phyloP scores from a whole-genome alignment of 2,113 vertebrate species.

The Cariama cristata region DNA sequence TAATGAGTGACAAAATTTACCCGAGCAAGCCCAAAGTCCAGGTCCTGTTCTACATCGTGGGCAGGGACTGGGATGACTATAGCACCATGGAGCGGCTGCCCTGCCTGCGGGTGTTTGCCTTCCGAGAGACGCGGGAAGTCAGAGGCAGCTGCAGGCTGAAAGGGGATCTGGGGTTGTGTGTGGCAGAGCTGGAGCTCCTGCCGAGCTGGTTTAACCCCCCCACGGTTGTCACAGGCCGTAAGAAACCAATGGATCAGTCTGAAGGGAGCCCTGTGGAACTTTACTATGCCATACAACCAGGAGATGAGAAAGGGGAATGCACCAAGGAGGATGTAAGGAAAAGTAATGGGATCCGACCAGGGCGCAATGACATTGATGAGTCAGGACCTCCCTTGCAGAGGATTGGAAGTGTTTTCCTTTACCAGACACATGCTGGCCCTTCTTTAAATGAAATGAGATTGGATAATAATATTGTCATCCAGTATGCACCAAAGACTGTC shows the following conservation, averaged over 20 bases:
- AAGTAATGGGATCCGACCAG: conserved; percentile 40
- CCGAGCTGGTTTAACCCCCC: conserved; percentile 83
- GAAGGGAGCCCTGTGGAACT: conserved; percentile 88
- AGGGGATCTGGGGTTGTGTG: conserved; percentile 84
- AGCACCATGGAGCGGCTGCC: conserved; percentile 78
- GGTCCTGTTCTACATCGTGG: conserved; percentile 88
- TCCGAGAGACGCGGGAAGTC: conserved; percentile 89
- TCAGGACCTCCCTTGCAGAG: conserved; percentile 85
- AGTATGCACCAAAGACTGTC: conserved; percentile 80
- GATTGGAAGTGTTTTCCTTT: conserved; percentile 90
- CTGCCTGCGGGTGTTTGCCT: conserved; percentile 87
- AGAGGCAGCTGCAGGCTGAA: conserved; percentile 81
- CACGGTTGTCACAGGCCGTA: conserved; percentile 78
- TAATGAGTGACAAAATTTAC: conserved; percentile 83
- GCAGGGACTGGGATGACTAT: conserved; percentile 84
- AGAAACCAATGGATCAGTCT: conserved; percentile 67
- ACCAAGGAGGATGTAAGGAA: conserved; percentile 59
- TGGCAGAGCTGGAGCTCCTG: conserved; percentile 83
- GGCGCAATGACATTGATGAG: conserved; percentile 76
- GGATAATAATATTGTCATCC: conserved; percentile 84
- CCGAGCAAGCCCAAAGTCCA: conserved; percentile 84
- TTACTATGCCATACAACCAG: conserved; percentile 82
- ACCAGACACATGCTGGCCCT: conserved; percentile 78
- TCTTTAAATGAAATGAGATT: conserved; percentile 83
- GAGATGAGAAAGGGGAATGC: conserved; percentile 75